Percentiles rank a stretch among this genome's conserved stretches.
Evolutionary conservation across 2,888 invertebrate species (phyloP).

Genomic region (Malthinus flaveolus): DNA sequence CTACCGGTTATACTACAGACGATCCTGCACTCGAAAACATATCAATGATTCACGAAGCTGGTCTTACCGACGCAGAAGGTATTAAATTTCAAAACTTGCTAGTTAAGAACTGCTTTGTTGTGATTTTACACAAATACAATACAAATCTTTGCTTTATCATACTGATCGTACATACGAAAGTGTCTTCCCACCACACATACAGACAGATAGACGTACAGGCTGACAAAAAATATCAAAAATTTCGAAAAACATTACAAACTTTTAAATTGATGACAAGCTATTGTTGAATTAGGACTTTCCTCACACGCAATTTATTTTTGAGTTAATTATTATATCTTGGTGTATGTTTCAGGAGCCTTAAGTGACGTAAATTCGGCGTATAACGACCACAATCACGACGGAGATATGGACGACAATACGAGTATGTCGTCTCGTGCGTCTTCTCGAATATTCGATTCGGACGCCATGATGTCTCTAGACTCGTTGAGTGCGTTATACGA

Average conservation of each 20-base stretch:
- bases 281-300: too few species aligned
- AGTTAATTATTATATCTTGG: too few species aligned
- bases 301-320: too few species aligned
- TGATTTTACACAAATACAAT: too few species aligned
- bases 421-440: constrained; percentile 83
- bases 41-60: constrained; percentile 83
- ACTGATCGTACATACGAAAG: too few species aligned
- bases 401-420: constrained; percentile 69
- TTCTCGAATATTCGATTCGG: constrained; percentile 77
- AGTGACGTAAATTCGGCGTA: constrained; percentile 86
- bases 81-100: constrained; percentile 8
- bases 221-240: too few species aligned
- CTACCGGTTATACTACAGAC: constrained; percentile 85
- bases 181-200: too few species aligned
- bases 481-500: constrained; percentile 84
- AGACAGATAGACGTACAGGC: too few species aligned
- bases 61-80: constrained; percentile 84
- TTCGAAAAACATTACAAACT: too few species aligned
- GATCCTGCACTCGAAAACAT: constrained; percentile 85
- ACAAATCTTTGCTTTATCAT: too few species aligned
- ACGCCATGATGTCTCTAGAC: constrained; percentile 76
- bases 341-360: constrained; percentile 63
- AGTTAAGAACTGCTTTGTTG: background rate
- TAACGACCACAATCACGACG: constrained; percentile 61
- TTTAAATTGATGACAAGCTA: too few species aligned